These are phyloP conservation scores for Mobula hypostoma DNA, from an alignment of 2,113 vertebrate genomes.

Conservation along the genomic window DNA sequence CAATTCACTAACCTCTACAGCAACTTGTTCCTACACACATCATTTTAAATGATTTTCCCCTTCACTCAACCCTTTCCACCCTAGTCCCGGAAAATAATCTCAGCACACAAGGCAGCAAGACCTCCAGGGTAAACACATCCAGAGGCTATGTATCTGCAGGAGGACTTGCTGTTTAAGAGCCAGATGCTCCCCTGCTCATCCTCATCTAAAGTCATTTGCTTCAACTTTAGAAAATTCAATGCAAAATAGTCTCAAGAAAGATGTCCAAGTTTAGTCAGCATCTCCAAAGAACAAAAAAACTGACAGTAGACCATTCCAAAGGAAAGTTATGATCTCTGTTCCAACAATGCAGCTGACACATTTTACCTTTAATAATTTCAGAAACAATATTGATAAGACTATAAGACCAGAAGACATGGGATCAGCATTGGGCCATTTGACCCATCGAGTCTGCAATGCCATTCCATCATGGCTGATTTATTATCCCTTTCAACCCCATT, in stretches of 20 bases:
- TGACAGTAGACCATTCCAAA: background rate
- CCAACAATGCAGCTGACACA: background rate
- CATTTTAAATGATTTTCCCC: too few relatives aligned
- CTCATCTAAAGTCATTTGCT: background rate
- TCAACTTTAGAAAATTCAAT: background rate
- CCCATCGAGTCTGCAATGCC: too few relatives aligned
- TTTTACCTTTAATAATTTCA: background rate
- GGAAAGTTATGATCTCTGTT: background rate
- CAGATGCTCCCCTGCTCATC: background rate
- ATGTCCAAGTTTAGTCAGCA: background rate
- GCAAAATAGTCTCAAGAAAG: background rate
- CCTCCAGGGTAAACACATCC: background rate
- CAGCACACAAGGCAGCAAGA: background rate
- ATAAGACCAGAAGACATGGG: too few relatives aligned
- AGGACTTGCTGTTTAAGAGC: background rate
- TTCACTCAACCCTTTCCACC: too few relatives aligned
- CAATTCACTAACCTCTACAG: too few relatives aligned
- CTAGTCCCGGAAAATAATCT: background rate
- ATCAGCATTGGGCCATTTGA: too few relatives aligned
- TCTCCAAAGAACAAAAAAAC: background rate
- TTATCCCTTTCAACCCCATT: too few relatives aligned
- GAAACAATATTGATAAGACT: background rate
- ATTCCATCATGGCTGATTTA: too few relatives aligned
- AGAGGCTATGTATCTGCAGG: background rate
- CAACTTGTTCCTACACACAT: too few relatives aligned